Conservation (phyloP, 2,113 vertebrate genomes). For the Steatornis caripensis region DNA sequence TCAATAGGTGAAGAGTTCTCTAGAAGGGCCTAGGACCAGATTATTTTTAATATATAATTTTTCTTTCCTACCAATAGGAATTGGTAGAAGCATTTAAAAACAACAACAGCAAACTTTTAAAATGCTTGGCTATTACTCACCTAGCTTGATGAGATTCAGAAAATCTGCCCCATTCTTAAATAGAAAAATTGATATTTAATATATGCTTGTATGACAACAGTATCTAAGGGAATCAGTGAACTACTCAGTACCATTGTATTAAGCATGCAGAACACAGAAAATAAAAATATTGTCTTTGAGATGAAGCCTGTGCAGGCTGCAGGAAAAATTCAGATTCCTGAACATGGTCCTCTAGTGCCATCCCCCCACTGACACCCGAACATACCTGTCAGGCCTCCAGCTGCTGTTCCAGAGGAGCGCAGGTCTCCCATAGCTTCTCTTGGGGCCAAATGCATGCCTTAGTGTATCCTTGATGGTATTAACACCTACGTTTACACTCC, state of each 20-base stretch:
- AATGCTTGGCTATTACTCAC: background rate
- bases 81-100: background rate
- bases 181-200: background rate
- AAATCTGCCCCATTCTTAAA: background rate
- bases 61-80: background rate
- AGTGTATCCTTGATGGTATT: too few species aligned
- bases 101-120: background rate
- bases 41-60: background rate
- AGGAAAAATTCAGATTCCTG: background rate
- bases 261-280: background rate
- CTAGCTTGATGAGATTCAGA: background rate
- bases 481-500: background rate
- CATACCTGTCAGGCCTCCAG: background rate
- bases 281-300: background rate
- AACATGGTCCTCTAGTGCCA: background rate
- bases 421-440: background rate
- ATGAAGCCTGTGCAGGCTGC: background rate
- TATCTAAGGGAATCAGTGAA: background rate
- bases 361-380: background rate
- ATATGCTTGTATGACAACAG: background rate
- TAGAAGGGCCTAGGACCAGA: background rate
- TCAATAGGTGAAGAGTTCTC: background rate
- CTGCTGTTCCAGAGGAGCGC: background rate
- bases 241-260: background rate
- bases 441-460: fast-evolving